Evolutionary conservation across 2,113 vertebrate genomes (phyloP), one percentile per base, ranked within the genome.

Genomic region (Paramormyrops kingsleyae): DNA sequence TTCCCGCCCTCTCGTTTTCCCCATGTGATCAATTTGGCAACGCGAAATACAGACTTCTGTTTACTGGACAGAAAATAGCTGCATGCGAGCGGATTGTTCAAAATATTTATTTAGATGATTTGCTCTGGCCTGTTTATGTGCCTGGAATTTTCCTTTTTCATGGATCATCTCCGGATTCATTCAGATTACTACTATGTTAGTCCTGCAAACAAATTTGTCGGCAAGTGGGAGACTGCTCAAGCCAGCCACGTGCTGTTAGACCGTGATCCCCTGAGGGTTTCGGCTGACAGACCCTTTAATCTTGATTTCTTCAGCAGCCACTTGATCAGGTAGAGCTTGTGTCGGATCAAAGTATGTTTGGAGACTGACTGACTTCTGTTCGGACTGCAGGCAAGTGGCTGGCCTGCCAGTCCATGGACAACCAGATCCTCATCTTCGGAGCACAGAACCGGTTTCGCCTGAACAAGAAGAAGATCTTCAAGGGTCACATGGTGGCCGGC

Each of bases 391-490:
- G 99, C 89, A 99, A 99, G 74, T 99, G 99, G 99, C 95, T 99
- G 47, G 99, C 99, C 0, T 99, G 98, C 93, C 99, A 99, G 92
- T 99, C 99, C 0, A 99, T 99, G 98, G 99, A 99, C 93, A 99
- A 99, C 94, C 99, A 99, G 94, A 99, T 99, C 92, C 95, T 99
- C 92, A 99, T 99, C 92, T 99, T 99, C 91, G 99, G 98, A 90
- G 99, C 99, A 80, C 99, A 99, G 92, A 99, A 99, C 93, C 97
- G 98, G 93, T 99, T 99, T 95, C 96, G 99, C 90, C 96, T 99
- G 91, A 99, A 99, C 96, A 99, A 99, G 95, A 99, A 99, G 95
- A 99, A 99, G 93, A 96, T 99, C 92, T 99, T 99, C 94, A 99
- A 99, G 92, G 99, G 99, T 70, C 99, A 99, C 94, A 99, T 99